phyloP scores from a whole-genome alignment of 2,113 vertebrate genomes.

The Apistogramma diplotaenia region DNA sequence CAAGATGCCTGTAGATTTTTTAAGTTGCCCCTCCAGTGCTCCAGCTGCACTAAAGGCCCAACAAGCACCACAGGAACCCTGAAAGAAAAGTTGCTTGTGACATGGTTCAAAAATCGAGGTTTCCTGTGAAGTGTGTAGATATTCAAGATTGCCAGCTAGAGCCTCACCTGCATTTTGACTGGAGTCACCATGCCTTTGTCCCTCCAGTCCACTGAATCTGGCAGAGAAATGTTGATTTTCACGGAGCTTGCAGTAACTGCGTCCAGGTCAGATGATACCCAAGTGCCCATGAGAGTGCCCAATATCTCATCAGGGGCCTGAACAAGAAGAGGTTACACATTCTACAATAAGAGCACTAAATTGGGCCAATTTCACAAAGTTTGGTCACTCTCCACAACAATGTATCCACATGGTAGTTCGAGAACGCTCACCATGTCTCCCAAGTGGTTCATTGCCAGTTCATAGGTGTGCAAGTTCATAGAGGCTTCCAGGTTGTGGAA shows the following conservation, averaged over 20 bases:
- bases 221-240: constrained; percentile 3
- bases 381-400: not conserved
- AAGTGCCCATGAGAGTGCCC: constrained; percentile 36
- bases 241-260: accelerated
- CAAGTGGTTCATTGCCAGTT: constrained; percentile 84
- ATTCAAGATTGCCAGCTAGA: not conserved
- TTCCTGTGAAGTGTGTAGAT: not conserved
- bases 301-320: constrained; percentile 80
- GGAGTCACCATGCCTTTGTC: constrained; percentile 77
- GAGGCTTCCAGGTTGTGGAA: constrained; percentile 84
- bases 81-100: not conserved
- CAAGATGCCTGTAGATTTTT: constrained; percentile 58
- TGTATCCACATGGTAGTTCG: too few relatives aligned
- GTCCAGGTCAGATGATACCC: constrained; percentile 30
- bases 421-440: constrained; percentile 80
- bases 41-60: constrained; percentile 77
- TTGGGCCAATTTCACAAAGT: accelerated
- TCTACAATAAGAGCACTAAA: not conserved
- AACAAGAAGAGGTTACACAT: not conserved
- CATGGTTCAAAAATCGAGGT: not conserved
- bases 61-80: constrained; percentile 73
- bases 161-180: constrained; percentile 81
- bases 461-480: constrained; percentile 79
- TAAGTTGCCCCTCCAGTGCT: constrained; percentile 74
- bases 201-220: constrained; percentile 78